phyloP scores from a whole-genome alignment of 2,888 invertebrate species.

The Harpagoxenus sublaevis region DNA sequence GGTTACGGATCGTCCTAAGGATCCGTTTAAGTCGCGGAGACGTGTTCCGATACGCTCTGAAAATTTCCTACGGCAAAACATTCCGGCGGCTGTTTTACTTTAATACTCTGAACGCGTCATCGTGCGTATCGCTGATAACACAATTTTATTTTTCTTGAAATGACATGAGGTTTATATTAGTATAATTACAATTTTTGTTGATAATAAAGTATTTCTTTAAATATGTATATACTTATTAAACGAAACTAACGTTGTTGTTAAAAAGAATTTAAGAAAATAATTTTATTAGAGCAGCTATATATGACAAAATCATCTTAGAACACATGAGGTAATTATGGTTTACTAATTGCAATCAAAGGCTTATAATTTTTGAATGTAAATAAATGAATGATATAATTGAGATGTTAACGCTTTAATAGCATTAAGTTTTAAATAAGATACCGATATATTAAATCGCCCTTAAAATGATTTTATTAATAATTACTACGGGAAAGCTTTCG shows the following conservation, averaged over 20 bases:
- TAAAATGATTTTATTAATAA: conserved; percentile 9
- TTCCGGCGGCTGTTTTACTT: conserved; percentile 28
- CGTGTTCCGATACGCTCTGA: conserved; percentile 65
- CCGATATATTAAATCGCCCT: background rate
- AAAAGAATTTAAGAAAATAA: background rate
- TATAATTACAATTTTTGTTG: background rate
- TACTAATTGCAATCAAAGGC: background rate
- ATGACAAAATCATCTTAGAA: background rate
- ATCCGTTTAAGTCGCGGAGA: conserved; percentile 71
- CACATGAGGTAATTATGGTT: background rate
- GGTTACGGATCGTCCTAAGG: conserved; percentile 76
- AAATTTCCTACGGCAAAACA: conserved; percentile 68
- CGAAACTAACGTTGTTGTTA: background rate
- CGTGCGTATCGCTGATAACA: background rate
- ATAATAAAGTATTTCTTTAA: conserved; percentile 8
- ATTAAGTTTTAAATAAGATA: background rate
- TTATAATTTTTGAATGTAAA: background rate
- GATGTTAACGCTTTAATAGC: background rate
- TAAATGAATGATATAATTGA: background rate
- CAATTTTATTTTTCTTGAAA: conserved; percentile 6
- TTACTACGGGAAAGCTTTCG: background rate
- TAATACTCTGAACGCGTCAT: conserved; percentile 26
- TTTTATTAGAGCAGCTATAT: background rate
- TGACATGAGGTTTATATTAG: background rate
- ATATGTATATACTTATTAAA: background rate